phyloP scores from a whole-genome alignment of 2,888 invertebrate genomes.

The Stenichneumon culpator region DNA sequence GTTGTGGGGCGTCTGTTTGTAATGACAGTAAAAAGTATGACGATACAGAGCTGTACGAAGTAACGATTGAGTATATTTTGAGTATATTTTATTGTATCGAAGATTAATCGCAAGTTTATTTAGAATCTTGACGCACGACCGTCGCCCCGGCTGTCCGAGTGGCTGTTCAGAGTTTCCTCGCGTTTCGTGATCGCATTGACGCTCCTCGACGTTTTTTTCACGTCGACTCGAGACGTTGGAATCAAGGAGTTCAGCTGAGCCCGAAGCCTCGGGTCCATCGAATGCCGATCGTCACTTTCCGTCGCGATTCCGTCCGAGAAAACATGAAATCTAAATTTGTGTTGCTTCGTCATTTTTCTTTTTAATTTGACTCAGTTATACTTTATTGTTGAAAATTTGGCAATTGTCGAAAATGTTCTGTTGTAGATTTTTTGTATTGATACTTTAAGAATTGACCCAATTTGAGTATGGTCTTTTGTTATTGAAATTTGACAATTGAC shows the following conservation, averaged over 20 bases:
- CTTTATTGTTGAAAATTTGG: neutral
- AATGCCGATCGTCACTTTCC: conserved; percentile 78
- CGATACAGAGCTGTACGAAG: conserved; percentile 15
- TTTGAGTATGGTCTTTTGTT: no score
- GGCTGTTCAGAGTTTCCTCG: conserved; percentile 88
- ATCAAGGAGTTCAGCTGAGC: conserved; percentile 71
- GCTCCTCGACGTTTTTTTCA: conserved; percentile 83
- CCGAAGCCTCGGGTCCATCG: conserved; percentile 74
- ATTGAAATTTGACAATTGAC: neutral
- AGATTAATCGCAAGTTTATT: conserved; percentile 3
- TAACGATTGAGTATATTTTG: neutral
- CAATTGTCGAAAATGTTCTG: neutral
- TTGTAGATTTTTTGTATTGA: neutral
- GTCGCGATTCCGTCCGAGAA: conserved; percentile 77
- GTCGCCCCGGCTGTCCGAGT: conserved; percentile 91
- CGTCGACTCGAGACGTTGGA: conserved; percentile 71
- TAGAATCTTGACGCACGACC: conserved; percentile 88
- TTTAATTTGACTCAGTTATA: neutral
- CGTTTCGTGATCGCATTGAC: conserved; percentile 90
- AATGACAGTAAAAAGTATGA: neutral
- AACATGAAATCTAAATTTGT: conserved; percentile 77
- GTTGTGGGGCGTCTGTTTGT: neutral
- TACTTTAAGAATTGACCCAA: no score
- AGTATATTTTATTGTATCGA: conserved; percentile 1
- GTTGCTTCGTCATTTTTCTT: conserved; percentile 21